Base-by-base conservation (phyloP, 2,113 vertebrate species). In the Oxyruncus cristatus region DNA sequence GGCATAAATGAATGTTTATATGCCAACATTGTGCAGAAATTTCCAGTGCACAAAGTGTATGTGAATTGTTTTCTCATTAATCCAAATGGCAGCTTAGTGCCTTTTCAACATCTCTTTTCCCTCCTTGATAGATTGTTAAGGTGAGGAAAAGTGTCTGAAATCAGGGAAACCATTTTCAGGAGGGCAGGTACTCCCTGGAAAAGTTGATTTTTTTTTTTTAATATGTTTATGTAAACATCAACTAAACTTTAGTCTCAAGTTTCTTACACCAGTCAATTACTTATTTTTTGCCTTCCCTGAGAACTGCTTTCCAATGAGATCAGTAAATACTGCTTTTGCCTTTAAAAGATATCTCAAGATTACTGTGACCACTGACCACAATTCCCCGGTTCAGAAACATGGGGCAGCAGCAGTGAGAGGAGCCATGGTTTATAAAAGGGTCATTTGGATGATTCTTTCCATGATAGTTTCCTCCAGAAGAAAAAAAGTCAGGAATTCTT, bases 101-200 rank as follows among this genome's bases (percentile, higher is more conserved):
- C 37, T 85, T 92, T 66, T 58, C 11, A 68, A 49, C 8, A 28
- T 8, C 17, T 77, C 23, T 12, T 50, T 77, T 87, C 12, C 21
- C 27, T 82, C 24, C 20, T 16, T 68, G n/a, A 28, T 81, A 14
- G 28, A 6, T 27, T 39, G 47, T 1, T 3, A 85, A 59, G 14
- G 35, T 50, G 37, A 63, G 33, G 26, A 76, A n/a, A n/a, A 70
- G 8, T 49, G 15, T 78, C 30, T 80, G 55, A 77, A 82, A 61
- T 28, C 5, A 84, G 19, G 18, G 14, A 70, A 89, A 53, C 27
- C 11, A 5, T 67, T 86, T 77, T 84, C 9, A 28, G n/a, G 26
- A 72, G 39, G 11, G 17, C 1, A 4, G 0, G 0, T 55, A 6
- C 20, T 44, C 13, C 3, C 10, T 28, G 22, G 24, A 81, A 37